Evolutionary conservation across 2,113 vertebrate genomes (phyloP), one percentile per base, ranked within the genome.

Genomic region (Chelonoidis abingdonii): DNA sequence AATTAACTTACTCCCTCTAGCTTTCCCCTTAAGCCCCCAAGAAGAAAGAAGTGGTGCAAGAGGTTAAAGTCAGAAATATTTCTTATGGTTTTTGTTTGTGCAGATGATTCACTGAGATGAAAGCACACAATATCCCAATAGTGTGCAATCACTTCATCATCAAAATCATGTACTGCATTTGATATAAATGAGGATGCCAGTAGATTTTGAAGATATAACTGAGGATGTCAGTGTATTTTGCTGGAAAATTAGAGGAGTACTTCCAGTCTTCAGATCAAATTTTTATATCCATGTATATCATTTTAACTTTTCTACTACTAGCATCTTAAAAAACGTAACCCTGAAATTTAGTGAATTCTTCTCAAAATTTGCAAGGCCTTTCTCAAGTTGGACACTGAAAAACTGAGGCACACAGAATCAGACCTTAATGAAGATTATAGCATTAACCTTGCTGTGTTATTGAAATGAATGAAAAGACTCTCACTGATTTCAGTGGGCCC

Each of bases 1-100:
- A 97, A 97, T 97, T 96, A 94, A 89, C 88, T 89, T 10, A 1
- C 78, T 90, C 89, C 96, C 96, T 92, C 95, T 96, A 94, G 86
- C 88, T 17, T 47, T 49, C 27, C 89, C 19, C 29, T 16, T 93
- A n/a, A 81, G 2, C 84, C 75, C 93, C n/a, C 31, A 75, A 89
- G 57, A 95, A 88, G 81, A 0, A 1, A 95, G 75, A 91, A 93
- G n/a, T 92, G 47, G 53, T 82, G 50, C 89, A 92, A 29, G 38
- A 94, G 88, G 69, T 87, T 94, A 69, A 59, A 38, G n/a, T 80
- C 31, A 82, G 52, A 93, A 94, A 54, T 82, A 54, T 38, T 89
- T 89, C 47, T 94, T 59, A 94, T 84, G 87, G 93, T n/a, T 89
- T 89, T 89, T 92, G 69, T 25, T 84, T 93, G 35, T 88, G 72